Percentiles rank a stretch among this genome's conserved stretches.
Evolutionary conservation across 2,113 vertebrate genomes (phyloP).

Genomic region (Australoheros scitulus): DNA sequence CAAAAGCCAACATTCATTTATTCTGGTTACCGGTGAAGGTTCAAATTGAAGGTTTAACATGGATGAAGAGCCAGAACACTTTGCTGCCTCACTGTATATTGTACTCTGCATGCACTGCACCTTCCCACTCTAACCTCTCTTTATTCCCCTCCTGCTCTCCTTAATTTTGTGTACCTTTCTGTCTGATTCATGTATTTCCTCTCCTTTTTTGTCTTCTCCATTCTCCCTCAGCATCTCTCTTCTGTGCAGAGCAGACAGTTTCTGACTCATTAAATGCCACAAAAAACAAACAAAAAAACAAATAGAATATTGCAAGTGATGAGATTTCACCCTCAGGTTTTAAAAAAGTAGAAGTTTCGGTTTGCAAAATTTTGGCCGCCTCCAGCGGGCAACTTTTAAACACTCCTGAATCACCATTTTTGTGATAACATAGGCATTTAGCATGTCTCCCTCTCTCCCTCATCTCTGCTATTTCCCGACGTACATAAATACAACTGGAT

Average conservation of each 20-base stretch:
- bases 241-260: conserved; percentile 37
- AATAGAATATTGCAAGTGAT: too few relatives aligned
- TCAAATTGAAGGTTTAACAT: not conserved
- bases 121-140: not conserved
- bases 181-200: not conserved
- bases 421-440: not conserved
- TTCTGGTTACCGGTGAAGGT: not conserved
- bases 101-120: not conserved
- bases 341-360: conserved; percentile 21
- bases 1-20: not conserved
- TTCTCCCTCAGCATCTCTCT: not conserved
- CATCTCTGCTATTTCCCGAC: conserved; percentile 24
- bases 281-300: not conserved
- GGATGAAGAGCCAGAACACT: not conserved
- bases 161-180: not conserved
- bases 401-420: conserved; percentile 4
- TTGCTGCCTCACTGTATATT: not conserved
- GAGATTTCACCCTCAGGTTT: conserved; percentile 34
- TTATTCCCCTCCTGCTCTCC: not conserved
- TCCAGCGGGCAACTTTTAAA: conserved; percentile 11
- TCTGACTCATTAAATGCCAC: conserved; percentile 34
- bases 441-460: conserved; percentile 1
- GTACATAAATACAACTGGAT: conserved; percentile 1
- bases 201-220: not conserved
- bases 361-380: conserved; percentile 8